Evolutionary conservation across 2,888 invertebrate species (phyloP).

Genomic region (Hermodice carunculata): DNA sequence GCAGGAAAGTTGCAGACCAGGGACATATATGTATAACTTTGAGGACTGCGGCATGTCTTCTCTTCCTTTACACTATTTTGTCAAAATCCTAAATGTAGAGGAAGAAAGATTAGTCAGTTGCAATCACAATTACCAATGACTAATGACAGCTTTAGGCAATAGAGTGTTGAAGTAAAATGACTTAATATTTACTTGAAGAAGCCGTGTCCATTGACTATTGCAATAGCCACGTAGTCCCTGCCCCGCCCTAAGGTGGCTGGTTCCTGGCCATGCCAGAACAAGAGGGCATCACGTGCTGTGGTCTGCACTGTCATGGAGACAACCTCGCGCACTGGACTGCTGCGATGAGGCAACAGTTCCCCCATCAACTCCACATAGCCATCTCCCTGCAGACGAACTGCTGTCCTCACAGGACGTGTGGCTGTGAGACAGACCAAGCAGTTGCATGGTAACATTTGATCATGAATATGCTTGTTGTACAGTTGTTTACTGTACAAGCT

Average conservation of each 20-base stretch:
- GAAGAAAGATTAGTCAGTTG: too few relatives aligned
- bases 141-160: neutral
- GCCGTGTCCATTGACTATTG: conserved; percentile 73
- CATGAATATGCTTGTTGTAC: too few relatives aligned
- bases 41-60: too few relatives aligned
- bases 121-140: too few relatives aligned
- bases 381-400: conserved; percentile 73
- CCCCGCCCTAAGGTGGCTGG: conserved; percentile 75
- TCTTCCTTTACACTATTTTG: too few relatives aligned
- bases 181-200: conserved; percentile 62
- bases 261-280: conserved; percentile 87
- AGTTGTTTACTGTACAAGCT: too few relatives aligned
- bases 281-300: conserved; percentile 80
- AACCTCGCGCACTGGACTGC: conserved; percentile 63
- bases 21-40: too few relatives aligned
- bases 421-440: neutral
- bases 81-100: too few relatives aligned
- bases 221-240: conserved; percentile 82
- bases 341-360: conserved; percentile 76
- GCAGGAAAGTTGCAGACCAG: too few relatives aligned
- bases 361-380: conserved; percentile 83
- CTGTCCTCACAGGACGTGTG: too few relatives aligned
- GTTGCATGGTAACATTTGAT: too few relatives aligned
- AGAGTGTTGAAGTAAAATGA: neutral
- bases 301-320: conserved; percentile 74